Evolutionary conservation across 2,113 vertebrate genomes (phyloP).

Genomic region (Pituophis catenifer): DNA sequence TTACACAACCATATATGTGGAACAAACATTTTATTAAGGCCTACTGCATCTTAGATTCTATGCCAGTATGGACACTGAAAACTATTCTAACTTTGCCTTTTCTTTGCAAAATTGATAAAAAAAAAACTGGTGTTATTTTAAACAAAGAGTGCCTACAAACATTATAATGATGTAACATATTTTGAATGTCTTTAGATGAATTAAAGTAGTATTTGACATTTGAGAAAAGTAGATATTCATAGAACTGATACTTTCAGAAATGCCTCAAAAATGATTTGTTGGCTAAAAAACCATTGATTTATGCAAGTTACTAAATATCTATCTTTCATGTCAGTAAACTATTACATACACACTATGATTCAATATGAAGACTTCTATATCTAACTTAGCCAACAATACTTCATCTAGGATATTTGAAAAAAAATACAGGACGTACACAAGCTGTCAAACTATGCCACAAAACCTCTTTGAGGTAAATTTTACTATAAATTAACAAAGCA

Average conservation of each 20-base stretch:
- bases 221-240: background rate
- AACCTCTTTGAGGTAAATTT: background rate
- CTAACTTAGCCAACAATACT: background rate
- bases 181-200: slow-evolving; percentile 7
- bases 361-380: slow-evolving; percentile 3
- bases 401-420: background rate
- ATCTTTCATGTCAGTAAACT: background rate
- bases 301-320: background rate
- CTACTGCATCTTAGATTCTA: background rate
- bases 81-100: background rate
- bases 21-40: background rate
- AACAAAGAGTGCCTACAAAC: background rate
- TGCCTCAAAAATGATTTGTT: slow-evolving; percentile 3
- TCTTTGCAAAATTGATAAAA: background rate
- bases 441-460: background rate
- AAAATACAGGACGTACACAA: background rate
- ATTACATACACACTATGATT: background rate
- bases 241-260: background rate
- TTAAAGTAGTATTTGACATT: slow-evolving; percentile 2
- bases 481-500: background rate
- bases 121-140: background rate
- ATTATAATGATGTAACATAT: background rate
- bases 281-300: background rate
- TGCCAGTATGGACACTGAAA: background rate
- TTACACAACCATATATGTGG: background rate